phyloP scores from a whole-genome alignment of 2,113 vertebrate genomes.

The Rhagologus leucostigma region DNA sequence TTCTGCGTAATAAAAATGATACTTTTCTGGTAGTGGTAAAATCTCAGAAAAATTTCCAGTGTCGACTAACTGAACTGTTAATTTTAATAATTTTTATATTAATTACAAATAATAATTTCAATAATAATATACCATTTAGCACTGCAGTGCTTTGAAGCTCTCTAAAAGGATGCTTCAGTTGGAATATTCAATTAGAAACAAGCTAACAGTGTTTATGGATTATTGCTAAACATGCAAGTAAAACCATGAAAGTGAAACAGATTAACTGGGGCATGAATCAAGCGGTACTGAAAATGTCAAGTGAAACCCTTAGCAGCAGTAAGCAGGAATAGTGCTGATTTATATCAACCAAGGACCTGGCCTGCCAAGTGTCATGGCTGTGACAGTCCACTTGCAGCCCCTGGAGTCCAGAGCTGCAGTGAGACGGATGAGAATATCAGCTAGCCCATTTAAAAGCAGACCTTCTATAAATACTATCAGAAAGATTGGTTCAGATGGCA shows the following conservation, averaged over 20 bases:
- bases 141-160: not conserved
- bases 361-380: not conserved
- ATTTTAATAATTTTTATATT: not conserved
- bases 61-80: not conserved
- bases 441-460: not conserved
- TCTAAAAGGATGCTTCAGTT: not conserved
- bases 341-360: not conserved
- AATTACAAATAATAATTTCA: not conserved
- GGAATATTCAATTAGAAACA: not conserved
- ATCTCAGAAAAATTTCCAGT: not conserved
- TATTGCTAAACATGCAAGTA: not conserved
- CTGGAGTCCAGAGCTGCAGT: not conserved
- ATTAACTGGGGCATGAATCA: not conserved
- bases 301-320: not conserved
- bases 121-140: not conserved
- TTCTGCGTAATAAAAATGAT: not conserved
- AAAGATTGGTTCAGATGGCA: slow-evolving; percentile 16
- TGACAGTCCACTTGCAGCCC: slow-evolving; percentile 11
- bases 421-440: not conserved
- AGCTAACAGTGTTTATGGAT: not conserved
- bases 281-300: not conserved
- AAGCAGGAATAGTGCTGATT: slow-evolving; percentile 5
- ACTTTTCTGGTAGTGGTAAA: not conserved
- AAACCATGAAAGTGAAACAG: not conserved
- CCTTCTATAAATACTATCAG: slow-evolving; percentile 48